A percentile compares a stretch with the other conserved stretches of the same genome.
These are phyloP conservation scores for Ganaspis brasiliensis DNA, from an alignment of 2,888 invertebrate species.

Conservation along the genomic window DNA sequence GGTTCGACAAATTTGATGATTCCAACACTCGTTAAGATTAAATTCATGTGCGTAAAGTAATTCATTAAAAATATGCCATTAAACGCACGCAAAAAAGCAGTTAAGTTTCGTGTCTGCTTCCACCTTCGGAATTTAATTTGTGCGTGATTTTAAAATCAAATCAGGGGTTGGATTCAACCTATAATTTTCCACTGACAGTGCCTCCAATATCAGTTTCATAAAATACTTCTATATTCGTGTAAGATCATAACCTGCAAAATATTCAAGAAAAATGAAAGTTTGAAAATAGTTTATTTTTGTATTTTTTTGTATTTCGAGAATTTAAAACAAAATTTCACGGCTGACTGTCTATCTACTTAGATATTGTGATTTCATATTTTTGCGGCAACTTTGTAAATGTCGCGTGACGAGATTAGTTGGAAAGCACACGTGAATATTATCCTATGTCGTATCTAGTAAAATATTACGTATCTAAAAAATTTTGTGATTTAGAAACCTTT, in stretches of 20 bases:
- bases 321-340: too few species aligned
- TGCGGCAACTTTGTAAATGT: background rate
- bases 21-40: background rate
- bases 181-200: background rate
- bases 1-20: background rate
- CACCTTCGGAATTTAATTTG: conserved; percentile 17
- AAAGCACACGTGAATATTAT: conserved; percentile 1
- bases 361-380: too few species aligned
- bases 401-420: conserved; percentile 7
- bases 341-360: too few species aligned
- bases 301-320: too few species aligned
- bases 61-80: conserved; percentile 16
- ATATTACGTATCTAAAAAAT: background rate
- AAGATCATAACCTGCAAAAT: too few species aligned
- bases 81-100: conserved; percentile 27
- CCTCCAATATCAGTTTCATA: too few species aligned
- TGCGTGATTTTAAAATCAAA: conserved; percentile 15
- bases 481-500: background rate
- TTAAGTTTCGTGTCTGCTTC: conserved; percentile 12
- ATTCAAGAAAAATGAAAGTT: too few species aligned
- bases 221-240: too few species aligned
- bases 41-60: conserved; percentile 23
- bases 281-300: too few species aligned
- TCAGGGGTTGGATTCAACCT: background rate
- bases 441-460: background rate